Conservation (phyloP, 2,113 vertebrate species). For the Glaucomys volans region DNA sequence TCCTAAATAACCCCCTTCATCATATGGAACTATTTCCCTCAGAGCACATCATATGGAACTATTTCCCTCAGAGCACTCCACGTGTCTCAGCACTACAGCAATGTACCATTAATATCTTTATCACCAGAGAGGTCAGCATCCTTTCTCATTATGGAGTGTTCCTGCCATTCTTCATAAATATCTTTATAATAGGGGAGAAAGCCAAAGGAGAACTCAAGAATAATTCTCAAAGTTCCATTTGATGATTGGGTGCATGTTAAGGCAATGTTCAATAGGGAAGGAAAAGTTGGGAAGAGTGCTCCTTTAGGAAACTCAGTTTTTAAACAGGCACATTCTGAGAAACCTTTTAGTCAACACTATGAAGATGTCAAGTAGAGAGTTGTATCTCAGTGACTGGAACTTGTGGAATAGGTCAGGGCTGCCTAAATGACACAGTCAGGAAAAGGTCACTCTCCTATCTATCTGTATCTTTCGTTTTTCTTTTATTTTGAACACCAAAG, state of each 20-base stretch:
- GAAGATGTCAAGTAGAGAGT: neutral
- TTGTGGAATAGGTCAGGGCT: neutral
- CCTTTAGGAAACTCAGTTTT: neutral
- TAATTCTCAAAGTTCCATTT: neutral
- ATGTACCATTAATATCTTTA: neutral
- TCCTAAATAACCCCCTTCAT: neutral
- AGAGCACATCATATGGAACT: neutral
- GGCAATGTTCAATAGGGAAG: neutral
- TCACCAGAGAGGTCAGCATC: neutral
- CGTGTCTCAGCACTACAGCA: neutral
- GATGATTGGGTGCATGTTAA: neutral
- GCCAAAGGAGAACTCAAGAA: neutral
- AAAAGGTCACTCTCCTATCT: neutral
- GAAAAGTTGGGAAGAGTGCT: neutral
- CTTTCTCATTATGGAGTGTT: neutral
- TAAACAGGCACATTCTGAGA: neutral
- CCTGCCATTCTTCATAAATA: neutral
- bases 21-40: neutral
- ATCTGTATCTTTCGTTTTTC: neutral
- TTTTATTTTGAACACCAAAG: neutral
- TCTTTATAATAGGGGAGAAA: neutral
- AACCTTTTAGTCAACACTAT: neutral
- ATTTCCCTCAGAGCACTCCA: neutral
- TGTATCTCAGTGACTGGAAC: neutral
- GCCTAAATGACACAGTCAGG: neutral